phyloP scores from a whole-genome alignment of 2,113 vertebrate species.

The Mesembrinibis cayennensis region DNA sequence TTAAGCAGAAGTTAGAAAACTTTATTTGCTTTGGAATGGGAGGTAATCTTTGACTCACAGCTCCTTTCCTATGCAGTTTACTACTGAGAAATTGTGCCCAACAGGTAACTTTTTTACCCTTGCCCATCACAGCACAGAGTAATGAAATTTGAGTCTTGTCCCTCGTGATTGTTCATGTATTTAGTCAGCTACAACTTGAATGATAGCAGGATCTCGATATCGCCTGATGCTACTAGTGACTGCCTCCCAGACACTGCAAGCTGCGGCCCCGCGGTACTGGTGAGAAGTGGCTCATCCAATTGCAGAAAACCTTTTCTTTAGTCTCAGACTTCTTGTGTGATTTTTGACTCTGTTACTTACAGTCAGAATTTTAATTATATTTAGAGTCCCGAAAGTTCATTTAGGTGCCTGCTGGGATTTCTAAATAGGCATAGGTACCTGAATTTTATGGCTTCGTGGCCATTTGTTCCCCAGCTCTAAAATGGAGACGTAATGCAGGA shows the following conservation, averaged over 20 bases:
- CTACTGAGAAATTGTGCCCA: neutral
- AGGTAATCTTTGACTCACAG: neutral
- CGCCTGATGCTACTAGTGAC: neutral
- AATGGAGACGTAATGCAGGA: neutral
- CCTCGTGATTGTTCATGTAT: neutral
- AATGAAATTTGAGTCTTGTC: neutral
- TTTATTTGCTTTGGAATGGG: neutral
- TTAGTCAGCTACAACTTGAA: neutral
- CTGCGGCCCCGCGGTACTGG: neutral
- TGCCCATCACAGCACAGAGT: neutral
- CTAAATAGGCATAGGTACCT: neutral
- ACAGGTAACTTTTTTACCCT: neutral
- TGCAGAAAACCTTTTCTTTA: neutral
- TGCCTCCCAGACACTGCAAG: neutral
- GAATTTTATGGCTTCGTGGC: neutral
- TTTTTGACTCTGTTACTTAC: neutral
- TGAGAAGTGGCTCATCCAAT: neutral
- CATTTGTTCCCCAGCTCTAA: neutral
- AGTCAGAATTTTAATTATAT: neutral
- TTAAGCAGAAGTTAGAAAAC: neutral
- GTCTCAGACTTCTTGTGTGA: neutral
- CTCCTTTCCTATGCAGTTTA: neutral
- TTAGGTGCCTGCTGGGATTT: neutral
- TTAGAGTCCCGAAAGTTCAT: neutral
- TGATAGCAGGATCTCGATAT: fast-evolving